These are phyloP conservation scores for Rhinatrema bivittatum DNA, from an alignment of 2,797 vertebrate genomes.

Conservation along the genomic window DNA sequence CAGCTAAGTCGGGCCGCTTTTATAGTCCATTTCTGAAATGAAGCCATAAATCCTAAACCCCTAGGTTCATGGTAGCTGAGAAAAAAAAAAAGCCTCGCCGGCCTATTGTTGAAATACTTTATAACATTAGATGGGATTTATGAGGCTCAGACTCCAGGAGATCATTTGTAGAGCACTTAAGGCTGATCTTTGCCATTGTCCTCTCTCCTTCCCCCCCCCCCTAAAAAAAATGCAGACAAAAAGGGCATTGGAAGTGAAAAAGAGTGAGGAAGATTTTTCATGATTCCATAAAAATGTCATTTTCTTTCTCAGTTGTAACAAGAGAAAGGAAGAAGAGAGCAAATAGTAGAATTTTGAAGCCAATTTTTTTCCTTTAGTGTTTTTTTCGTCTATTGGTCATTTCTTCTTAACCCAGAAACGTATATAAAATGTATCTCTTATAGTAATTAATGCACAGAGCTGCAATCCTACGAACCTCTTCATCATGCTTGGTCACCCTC, in stretches of 20 bases:
- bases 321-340: constrained; percentile 23
- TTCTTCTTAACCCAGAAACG: no score
- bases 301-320: no score
- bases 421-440: no score
- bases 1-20: constrained; percentile 60
- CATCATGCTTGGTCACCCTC: no score
- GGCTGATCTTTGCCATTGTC: constrained; percentile 58
- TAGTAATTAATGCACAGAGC: no score
- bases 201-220: constrained; percentile 31
- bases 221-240: constrained; percentile 29
- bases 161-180: constrained; percentile 74
- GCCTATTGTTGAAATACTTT: constrained; percentile 65
- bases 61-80: constrained; percentile 53
- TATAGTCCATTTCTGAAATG: constrained; percentile 66
- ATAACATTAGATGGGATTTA: constrained; percentile 68
- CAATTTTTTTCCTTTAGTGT: no score
- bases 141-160: constrained; percentile 59
- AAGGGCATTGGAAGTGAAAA: constrained; percentile 59
- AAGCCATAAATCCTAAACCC: constrained; percentile 67
- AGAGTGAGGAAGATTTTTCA: constrained; percentile 51
- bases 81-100: constrained; percentile 52
- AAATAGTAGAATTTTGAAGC: constrained; percentile 14
- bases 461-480: no score
- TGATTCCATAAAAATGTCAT: constrained; percentile 49
- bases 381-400: no score